Percentiles rank a stretch among this genome's conserved stretches.
phyloP scores from a whole-genome alignment of 1,140 invertebrate species.

The Thaumatotibia leucotreta region DNA sequence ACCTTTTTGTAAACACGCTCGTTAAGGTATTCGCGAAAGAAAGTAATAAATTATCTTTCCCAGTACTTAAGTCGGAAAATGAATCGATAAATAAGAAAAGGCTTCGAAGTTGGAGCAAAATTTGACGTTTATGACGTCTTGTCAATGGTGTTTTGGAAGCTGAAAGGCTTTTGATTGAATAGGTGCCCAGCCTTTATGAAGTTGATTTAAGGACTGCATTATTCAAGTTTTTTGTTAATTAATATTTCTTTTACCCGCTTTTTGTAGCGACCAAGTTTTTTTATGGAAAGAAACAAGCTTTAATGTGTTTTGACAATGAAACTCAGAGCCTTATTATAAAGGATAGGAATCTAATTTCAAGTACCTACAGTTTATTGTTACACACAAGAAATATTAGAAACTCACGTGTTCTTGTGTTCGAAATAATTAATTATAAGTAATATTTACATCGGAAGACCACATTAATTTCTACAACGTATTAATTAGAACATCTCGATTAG shows the following conservation, averaged over 20 bases:
- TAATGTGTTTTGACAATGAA: no score
- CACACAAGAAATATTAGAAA: no score
- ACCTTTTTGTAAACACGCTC: neutral
- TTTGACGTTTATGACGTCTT: slow-evolving; percentile 2
- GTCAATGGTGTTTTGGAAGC: neutral
- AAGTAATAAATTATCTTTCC: neutral
- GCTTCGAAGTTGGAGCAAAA: neutral
- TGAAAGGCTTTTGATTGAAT: neutral
- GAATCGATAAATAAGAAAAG: neutral
- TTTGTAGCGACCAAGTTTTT: neutral
- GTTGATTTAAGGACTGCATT: neutral
- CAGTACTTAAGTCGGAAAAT: neutral
- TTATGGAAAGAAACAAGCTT: no score
- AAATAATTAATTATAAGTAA: no score
- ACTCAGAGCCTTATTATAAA: no score
- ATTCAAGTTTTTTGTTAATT: neutral
- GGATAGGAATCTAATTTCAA: no score
- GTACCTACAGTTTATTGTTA: no score
- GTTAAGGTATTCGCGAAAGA: neutral
- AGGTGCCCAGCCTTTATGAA: neutral
- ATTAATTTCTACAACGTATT: no score
- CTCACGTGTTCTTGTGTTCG: no score
- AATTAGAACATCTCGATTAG: no score
- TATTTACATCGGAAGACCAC: no score
- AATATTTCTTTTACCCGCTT: neutral